phyloP scores from a whole-genome alignment of 2,797 vertebrate genomes.

The Syndactyla subalaris region DNA sequence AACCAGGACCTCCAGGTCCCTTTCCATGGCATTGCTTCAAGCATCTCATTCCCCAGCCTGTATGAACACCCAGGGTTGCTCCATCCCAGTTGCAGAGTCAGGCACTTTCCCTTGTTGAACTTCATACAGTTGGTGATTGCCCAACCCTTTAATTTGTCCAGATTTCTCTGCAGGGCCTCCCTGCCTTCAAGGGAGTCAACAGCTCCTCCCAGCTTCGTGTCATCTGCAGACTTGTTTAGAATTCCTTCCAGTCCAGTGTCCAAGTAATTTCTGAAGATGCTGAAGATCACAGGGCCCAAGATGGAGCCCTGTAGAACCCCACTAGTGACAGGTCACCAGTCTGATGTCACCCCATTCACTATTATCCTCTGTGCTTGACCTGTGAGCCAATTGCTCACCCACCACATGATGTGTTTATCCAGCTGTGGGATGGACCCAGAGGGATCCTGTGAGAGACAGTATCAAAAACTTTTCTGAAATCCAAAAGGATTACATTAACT shows the following conservation, averaged over 20 bases:
- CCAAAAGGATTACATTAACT: not conserved
- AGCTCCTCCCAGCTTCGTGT: not conserved
- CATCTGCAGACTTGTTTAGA: not conserved
- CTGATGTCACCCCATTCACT: not conserved
- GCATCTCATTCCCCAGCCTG: too few relatives aligned
- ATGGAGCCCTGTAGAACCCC: not conserved
- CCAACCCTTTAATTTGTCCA: not conserved
- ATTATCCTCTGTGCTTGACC: not conserved
- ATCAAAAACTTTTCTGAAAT: not conserved
- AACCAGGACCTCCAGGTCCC: accelerated
- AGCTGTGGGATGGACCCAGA: not conserved
- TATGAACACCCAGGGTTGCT: too few relatives aligned
- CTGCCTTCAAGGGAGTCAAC: not conserved
- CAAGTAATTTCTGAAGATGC: not conserved
- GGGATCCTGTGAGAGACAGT: not conserved
- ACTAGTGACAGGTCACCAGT: not conserved
- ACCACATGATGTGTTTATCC: not conserved
- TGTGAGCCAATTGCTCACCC: not conserved
- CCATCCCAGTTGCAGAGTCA: not conserved
- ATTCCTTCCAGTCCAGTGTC: not conserved
- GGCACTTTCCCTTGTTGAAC: not conserved
- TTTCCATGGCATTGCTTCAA: not conserved
- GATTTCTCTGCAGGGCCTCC: not conserved
- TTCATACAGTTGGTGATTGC: not conserved
- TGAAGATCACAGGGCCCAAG: not conserved